These are phyloP conservation scores for Caenorhabditis inopinata DNA, from an alignment of 1,140 invertebrate species.

Conservation along the genomic window DNA sequence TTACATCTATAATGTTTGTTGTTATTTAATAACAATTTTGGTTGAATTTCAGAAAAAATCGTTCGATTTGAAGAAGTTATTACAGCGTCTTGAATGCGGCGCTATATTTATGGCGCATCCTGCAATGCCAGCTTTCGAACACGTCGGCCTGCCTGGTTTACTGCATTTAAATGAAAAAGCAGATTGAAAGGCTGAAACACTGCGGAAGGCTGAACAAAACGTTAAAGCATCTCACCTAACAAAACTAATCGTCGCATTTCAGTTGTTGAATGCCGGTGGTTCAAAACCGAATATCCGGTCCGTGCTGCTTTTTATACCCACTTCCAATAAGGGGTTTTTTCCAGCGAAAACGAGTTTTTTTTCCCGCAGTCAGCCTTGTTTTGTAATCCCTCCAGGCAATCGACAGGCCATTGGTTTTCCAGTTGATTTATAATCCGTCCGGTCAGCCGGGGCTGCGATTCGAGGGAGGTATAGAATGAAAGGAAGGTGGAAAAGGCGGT, in stretches of 20 bases:
- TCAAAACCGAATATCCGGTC: conserved; percentile 27
- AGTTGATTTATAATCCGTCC: not conserved
- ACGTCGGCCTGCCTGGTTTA: too few species aligned
- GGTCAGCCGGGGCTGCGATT: not conserved
- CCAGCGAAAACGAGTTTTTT: not conserved
- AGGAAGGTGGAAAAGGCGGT: too few species aligned
- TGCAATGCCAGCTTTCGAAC: too few species aligned
- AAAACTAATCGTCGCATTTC: not conserved
- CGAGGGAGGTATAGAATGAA: too few species aligned
- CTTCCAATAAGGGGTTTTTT: not conserved
- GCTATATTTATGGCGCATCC: too few species aligned
- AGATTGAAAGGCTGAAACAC: too few species aligned
- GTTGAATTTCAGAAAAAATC: too few species aligned
- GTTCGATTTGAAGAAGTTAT: too few species aligned
- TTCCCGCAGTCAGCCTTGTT: not conserved
- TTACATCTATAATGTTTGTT: too few species aligned
- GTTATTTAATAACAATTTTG: too few species aligned
- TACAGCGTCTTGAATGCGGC: too few species aligned
- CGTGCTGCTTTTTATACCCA: not conserved
- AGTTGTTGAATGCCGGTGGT: not conserved
- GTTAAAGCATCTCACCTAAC: not conserved
- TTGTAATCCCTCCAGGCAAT: not conserved
- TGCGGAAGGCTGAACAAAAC: not conserved
- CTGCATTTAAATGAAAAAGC: too few species aligned
- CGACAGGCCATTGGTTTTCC: not conserved